Evolutionary conservation across 2,888 invertebrate species (phyloP), one percentile per base, ranked within the genome.

Genomic region (Melipona beecheii): DNA sequence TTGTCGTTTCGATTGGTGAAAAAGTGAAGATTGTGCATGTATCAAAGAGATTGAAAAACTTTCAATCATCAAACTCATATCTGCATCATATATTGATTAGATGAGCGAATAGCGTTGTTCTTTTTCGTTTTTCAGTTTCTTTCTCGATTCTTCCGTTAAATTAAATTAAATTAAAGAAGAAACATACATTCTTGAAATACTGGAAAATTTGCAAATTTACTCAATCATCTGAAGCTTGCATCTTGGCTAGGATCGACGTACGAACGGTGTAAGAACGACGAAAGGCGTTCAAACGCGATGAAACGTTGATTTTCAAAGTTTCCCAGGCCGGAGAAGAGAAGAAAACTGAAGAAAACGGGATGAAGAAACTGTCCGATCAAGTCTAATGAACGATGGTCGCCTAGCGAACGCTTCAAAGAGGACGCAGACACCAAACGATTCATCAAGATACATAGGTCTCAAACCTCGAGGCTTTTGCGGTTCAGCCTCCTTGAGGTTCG

Each of bases 371-470:
- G 87, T 85, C 84, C 91, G 92, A 92, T 93, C 91, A 91, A 91
- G 90, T 88, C 91, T 93, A 92, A 93, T 92, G 92, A 91, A 86
- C 90, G 84, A 86, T 84, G 87, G 88, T 87, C 88, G 90, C 82
- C 86, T 85, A 79, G 86, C 78, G 87, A 87, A 88, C 85, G 89
- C 89, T 90, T 93, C 93, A 93, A 93, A 93, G 93, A 89, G 83
- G 87, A 85, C 75, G 85, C 89, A 89, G 86, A 81, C 81, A 90
- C 83, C 86, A 87, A 89, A 90, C 91, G 91, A 92, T 92, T 92
- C 91, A 93, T 90, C 91, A 89, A 89, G 90, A 89, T 91, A 91
- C 84, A 87, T 86, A 87, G 87, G 87, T 85, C 91, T 91, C 81
- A 83, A 89, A 89, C 87, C 89, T 86, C 82, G 87, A 84, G 85